These are phyloP conservation scores for Dyspetes luteomarginatus DNA, from an alignment of 2,888 invertebrate species.

Conservation along the genomic window DNA sequence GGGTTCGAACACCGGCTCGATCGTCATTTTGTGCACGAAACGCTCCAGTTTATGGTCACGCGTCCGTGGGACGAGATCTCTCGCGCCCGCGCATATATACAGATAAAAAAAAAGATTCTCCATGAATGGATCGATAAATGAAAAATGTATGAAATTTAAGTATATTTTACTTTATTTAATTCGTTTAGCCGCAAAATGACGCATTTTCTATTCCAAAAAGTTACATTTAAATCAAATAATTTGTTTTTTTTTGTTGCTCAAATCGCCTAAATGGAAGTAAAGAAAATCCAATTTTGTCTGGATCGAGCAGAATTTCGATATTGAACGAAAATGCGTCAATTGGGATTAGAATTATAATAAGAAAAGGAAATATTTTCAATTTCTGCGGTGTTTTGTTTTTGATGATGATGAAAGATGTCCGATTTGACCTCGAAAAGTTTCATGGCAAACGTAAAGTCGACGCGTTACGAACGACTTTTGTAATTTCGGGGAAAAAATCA, in stretches of 20 bases:
- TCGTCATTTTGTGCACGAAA: constrained; percentile 37
- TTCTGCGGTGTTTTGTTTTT: neutral
- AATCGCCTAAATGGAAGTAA: no score
- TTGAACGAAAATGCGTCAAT: no score
- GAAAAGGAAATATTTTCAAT: neutral
- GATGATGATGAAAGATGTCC: constrained; percentile 14
- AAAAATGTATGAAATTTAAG: no score
- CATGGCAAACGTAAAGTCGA: constrained; percentile 22
- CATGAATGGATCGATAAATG: constrained; percentile 11
- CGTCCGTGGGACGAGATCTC: constrained; percentile 25
- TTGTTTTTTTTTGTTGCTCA: no score
- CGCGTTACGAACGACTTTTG: neutral
- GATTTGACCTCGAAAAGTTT: constrained; percentile 40
- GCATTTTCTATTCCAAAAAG: no score
- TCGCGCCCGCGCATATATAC: neutral
- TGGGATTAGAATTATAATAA: no score
- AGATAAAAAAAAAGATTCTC: neutral
- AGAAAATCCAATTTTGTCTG: no score
- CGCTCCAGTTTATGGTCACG: constrained; percentile 47
- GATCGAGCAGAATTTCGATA: no score
- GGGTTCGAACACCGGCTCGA: constrained; percentile 4
- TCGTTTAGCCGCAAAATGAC: no score
- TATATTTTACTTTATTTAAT: no score
- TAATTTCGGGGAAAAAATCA: constrained; percentile 14
- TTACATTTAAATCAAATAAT: no score